phyloP scores from a whole-genome alignment of 2,797 vertebrate species.

The Amniataba percoides region DNA sequence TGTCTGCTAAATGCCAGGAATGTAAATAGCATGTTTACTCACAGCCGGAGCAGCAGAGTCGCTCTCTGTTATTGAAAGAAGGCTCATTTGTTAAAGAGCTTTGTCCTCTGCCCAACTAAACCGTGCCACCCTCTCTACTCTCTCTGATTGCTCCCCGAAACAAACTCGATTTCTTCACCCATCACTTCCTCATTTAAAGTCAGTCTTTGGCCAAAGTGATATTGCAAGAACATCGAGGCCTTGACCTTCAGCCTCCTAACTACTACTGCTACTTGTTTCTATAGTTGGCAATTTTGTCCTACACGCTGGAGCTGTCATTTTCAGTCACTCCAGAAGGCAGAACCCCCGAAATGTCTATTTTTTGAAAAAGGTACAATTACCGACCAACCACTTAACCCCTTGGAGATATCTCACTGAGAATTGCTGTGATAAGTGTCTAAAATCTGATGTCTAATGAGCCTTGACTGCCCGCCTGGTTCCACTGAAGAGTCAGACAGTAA shows the following conservation, averaged over 20 bases:
- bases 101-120: slow-evolving; percentile 21
- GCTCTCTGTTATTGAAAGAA: slow-evolving; percentile 19
- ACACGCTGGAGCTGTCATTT: background rate
- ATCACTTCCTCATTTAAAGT: slow-evolving; percentile 20
- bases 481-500: slow-evolving; percentile 57
- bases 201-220: background rate
- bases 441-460: slow-evolving; percentile 66
- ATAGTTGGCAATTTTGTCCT: background rate
- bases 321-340: background rate
- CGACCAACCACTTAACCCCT: slow-evolving; percentile 32
- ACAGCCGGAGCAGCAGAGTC: slow-evolving; percentile 21
- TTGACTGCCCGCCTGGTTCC: slow-evolving; percentile 54
- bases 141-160: slow-evolving; percentile 3
- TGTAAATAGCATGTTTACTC: slow-evolving; percentile 61
- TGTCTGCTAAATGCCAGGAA: slow-evolving; percentile 57
- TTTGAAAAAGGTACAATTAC: slow-evolving; percentile 22
- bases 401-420: slow-evolving; percentile 26
- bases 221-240: slow-evolving; percentile 6
- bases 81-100: slow-evolving; percentile 9
- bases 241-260: slow-evolving; percentile 11
- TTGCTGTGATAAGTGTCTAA: slow-evolving; percentile 56
- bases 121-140: slow-evolving; percentile 4
- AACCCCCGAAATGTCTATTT: background rate
- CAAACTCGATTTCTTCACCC: slow-evolving; percentile 16
- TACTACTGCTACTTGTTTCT: background rate